These are phyloP conservation scores for Caenorhabditis sp. DNA, from an alignment of 2,888 invertebrate genomes.

Conservation along the genomic window DNA sequence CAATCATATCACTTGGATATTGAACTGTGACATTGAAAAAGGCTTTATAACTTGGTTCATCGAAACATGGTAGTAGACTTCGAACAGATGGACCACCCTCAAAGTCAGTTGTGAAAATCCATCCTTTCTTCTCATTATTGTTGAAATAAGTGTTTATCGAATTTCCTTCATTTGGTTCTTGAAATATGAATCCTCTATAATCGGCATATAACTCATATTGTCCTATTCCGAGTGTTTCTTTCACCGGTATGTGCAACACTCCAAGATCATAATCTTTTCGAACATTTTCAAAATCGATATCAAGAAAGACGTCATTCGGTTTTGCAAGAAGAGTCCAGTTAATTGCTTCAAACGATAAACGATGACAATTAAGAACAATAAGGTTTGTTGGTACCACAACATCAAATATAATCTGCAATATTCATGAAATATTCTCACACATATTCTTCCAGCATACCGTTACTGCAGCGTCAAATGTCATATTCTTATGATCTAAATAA, in stretches of 20 bases:
- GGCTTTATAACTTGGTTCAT: conserved; percentile 53
- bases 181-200: conserved; percentile 44
- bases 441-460: neutral
- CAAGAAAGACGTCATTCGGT: conserved; percentile 3
- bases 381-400: conserved; percentile 7
- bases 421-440: too few relatives aligned
- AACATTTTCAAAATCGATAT: neutral
- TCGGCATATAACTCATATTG: conserved; percentile 13
- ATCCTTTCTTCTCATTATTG: conserved; percentile 28
- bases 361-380: conserved; percentile 34
- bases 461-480: conserved; percentile 48
- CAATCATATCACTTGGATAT: conserved; percentile 43
- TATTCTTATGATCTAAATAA: conserved; percentile 18
- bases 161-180: conserved; percentile 30
- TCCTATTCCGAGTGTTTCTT: conserved; percentile 2
- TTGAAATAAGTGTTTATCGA: conserved; percentile 36
- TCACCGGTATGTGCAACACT: conserved; percentile 18
- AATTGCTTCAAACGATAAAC: conserved; percentile 12
- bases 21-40: conserved; percentile 13
- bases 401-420: conserved; percentile 11
- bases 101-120: conserved; percentile 49
- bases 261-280: conserved; percentile 32
- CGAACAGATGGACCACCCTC: conserved; percentile 44
- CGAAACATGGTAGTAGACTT: conserved; percentile 47
- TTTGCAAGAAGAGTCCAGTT: neutral